Conservation (phyloP, 2,888 invertebrate genomes). For the Rotaria macrura region DNA sequence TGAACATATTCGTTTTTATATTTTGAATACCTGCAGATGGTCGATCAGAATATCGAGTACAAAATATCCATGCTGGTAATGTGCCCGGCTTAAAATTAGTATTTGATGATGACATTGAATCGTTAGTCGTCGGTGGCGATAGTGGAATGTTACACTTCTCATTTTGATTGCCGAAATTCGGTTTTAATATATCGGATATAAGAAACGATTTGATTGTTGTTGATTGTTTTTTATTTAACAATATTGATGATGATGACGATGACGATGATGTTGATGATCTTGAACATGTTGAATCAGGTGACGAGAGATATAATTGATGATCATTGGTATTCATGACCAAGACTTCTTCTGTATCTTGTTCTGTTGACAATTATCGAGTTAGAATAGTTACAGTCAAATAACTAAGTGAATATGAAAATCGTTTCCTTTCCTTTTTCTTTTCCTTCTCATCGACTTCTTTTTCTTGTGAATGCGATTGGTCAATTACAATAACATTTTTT, state of each 20-base stretch:
- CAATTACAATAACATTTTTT: background rate
- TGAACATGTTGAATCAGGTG: background rate
- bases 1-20: background rate
- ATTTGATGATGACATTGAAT: conserved; percentile 3
- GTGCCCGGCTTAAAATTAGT: too few species aligned
- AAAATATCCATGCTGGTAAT: conserved; percentile 95
- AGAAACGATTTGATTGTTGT: background rate
- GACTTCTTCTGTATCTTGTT: background rate
- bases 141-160: background rate
- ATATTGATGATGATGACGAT: background rate
- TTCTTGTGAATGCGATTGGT: background rate
- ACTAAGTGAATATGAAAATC: background rate
- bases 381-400: background rate
- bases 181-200: background rate
- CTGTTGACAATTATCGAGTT: background rate
- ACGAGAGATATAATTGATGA: background rate
- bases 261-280: background rate
- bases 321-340: background rate
- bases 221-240: background rate
- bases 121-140: background rate
- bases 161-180: background rate
- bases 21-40: conserved; percentile 53
- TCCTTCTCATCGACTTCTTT: background rate
- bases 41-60: conserved; percentile 70
- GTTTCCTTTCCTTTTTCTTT: background rate